A percentile compares a stretch with the other conserved stretches of the same genome.
phyloP scores from a whole-genome alignment of 2,113 vertebrate species.

The Chiloscyllium plagiosum region DNA sequence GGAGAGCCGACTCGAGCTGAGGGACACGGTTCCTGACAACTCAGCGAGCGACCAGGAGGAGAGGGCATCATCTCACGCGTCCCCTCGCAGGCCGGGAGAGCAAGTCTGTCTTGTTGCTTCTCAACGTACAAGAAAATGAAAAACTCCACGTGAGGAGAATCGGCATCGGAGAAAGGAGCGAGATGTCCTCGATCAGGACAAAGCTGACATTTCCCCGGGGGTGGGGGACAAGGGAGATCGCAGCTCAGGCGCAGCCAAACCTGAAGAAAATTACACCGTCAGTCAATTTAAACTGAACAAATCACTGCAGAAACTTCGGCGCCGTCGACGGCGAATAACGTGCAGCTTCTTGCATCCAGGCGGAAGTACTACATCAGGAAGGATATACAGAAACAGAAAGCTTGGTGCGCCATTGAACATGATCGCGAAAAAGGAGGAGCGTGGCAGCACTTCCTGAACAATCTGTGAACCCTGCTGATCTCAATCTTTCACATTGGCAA shows the following conservation, averaged over 20 bases:
- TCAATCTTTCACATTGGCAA: neutral
- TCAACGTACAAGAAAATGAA: too few species aligned
- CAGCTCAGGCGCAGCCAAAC: too few species aligned
- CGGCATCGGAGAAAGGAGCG: too few species aligned
- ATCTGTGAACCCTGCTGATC: neutral
- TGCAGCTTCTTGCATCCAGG: neutral
- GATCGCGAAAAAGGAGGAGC: neutral
- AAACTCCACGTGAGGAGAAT: neutral
- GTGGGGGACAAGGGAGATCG: too few species aligned
- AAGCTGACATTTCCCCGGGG: neutral
- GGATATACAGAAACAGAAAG: slow-evolving; percentile 15
- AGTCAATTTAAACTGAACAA: too few species aligned
- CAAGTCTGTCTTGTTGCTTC: neutral
- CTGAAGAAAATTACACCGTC: too few species aligned
- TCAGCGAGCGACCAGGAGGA: neutral
- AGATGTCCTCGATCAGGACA: neutral
- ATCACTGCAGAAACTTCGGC: neutral
- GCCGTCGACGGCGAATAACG: neutral
- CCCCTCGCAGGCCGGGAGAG: neutral
- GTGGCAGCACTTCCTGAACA: neutral
- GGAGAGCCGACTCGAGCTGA: too few species aligned
- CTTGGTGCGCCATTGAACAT: neutral
- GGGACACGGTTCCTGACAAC: neutral
- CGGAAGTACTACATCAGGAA: neutral
- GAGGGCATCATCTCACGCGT: neutral